phyloP scores from a whole-genome alignment of 2,797 vertebrate genomes.

The Eleutherodactylus coqui region DNA sequence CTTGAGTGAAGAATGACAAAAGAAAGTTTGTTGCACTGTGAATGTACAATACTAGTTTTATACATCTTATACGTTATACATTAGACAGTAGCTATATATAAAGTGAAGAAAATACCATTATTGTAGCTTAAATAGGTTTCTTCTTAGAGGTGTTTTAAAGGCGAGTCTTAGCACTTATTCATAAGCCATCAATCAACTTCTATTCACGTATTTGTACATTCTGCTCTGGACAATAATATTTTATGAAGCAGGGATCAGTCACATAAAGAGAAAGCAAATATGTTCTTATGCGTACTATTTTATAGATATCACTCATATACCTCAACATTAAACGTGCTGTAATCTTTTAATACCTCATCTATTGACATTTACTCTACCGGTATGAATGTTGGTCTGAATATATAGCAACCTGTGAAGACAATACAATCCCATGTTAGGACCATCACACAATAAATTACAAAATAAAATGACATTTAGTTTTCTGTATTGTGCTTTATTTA shows the following conservation, averaged over 20 bases:
- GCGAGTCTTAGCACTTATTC: not conserved
- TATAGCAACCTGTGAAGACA: no score
- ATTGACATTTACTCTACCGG: no score
- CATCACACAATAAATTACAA: no score
- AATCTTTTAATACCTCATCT: no score
- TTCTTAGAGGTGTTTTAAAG: not conserved
- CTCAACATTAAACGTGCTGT: no score
- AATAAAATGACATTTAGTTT: no score
- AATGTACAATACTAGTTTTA: not conserved
- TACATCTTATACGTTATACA: not conserved
- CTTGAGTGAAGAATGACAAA: not conserved
- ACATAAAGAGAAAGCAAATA: no score
- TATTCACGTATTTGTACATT: not conserved
- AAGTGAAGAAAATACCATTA: not conserved
- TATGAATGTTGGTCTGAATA: no score
- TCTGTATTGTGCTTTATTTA: not conserved
- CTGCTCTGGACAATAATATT: not conserved
- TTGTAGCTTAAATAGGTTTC: not conserved
- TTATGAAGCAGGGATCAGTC: no score
- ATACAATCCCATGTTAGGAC: no score
- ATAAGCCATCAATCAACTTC: not conserved
- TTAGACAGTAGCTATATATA: not conserved
- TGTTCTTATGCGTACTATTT: no score
- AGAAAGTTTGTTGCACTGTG: not conserved
- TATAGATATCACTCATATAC: no score